phyloP scores from a whole-genome alignment of 2,113 vertebrate species.

The Circaetus gallicus region DNA sequence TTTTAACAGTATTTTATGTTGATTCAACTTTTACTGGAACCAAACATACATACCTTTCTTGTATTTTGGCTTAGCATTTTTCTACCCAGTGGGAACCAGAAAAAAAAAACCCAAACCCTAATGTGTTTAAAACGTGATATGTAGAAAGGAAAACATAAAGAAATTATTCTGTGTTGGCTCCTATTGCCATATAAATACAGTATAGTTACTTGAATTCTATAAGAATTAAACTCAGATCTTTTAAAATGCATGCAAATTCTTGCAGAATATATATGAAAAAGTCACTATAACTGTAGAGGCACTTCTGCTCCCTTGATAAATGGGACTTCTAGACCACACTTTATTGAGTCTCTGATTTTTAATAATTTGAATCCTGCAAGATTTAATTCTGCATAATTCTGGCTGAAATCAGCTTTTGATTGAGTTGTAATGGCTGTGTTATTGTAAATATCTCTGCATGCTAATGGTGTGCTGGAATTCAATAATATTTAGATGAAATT shows the following conservation, averaged over 20 bases:
- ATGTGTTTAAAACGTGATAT: slow-evolving; percentile 66
- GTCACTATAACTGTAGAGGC: slow-evolving; percentile 69
- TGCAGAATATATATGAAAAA: slow-evolving; percentile 83
- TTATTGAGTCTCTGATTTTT: slow-evolving; percentile 87
- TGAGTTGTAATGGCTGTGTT: slow-evolving; percentile 88
- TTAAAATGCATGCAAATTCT: slow-evolving; percentile 83
- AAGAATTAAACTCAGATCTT: slow-evolving; percentile 80
- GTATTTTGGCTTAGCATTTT: slow-evolving; percentile 35
- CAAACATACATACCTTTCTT: background rate
- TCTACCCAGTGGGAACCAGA: slow-evolving; percentile 37
- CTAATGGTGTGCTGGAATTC: slow-evolving; percentile 82
- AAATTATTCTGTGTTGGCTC: slow-evolving; percentile 52
- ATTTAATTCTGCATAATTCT: slow-evolving; percentile 92
- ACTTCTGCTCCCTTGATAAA: slow-evolving; percentile 79
- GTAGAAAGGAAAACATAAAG: slow-evolving; percentile 59
- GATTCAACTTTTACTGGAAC: slow-evolving; percentile 8
- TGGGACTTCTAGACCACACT: slow-evolving; percentile 80
- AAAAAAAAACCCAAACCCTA: slow-evolving; percentile 35
- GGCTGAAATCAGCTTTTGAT: slow-evolving; percentile 88
- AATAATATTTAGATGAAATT: slow-evolving; percentile 89
- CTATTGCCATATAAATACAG: slow-evolving; percentile 69
- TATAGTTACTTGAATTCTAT: slow-evolving; percentile 74
- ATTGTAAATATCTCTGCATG: slow-evolving; percentile 89
- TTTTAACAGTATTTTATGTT: background rate
- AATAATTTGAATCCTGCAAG: slow-evolving; percentile 86